These are phyloP conservation scores for Nephrotoma flavescens DNA, from an alignment of 2,888 invertebrate genomes.

Conservation along the genomic window DNA sequence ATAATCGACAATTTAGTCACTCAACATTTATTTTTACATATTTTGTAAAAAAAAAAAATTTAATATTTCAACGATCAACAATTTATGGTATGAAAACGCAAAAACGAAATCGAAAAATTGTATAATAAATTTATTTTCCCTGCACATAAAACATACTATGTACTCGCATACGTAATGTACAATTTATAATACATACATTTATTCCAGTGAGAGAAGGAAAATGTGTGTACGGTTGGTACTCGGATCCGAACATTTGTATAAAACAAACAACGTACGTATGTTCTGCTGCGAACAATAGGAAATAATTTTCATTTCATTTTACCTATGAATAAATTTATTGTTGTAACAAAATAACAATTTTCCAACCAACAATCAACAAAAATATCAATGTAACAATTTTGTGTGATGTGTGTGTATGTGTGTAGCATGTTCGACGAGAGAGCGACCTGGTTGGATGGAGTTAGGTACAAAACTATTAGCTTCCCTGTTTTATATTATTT, in stretches of 20 bases:
- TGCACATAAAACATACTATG: background rate
- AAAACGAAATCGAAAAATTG: background rate
- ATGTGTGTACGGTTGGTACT: background rate
- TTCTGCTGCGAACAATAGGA: background rate
- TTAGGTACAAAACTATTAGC: slow-evolving; percentile 2
- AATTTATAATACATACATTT: background rate
- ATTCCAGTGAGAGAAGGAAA: background rate
- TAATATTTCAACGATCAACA: background rate
- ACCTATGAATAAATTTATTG: background rate
- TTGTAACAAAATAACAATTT: background rate
- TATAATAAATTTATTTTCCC: background rate
- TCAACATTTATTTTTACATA: background rate
- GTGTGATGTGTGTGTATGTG: background rate
- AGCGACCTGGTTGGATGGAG: background rate
- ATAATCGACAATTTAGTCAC: background rate
- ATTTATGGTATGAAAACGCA: background rate
- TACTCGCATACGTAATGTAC: background rate
- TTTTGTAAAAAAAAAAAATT: background rate
- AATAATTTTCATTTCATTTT: background rate
- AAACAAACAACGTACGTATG: background rate
- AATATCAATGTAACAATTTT: background rate
- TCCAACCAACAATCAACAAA: background rate
- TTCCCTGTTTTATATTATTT: background rate
- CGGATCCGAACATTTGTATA: background rate
- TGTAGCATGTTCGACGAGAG: background rate